Conservation (phyloP, 2,113 vertebrate species). For the Corythornis cristatus region DNA sequence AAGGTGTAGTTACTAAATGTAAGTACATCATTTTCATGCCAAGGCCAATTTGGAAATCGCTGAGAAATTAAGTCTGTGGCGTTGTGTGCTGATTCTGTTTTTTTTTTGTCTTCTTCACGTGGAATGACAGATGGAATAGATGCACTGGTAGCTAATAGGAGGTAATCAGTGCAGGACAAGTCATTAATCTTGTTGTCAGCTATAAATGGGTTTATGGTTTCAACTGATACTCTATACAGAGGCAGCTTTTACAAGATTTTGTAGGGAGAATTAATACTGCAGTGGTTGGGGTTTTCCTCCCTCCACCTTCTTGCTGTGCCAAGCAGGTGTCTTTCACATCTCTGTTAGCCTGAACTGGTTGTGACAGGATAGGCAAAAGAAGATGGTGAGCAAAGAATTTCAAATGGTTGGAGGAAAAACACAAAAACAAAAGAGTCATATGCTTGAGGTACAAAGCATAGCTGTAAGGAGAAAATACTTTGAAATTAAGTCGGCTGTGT, state of each 20-base stretch:
- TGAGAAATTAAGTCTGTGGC: conserved; percentile 66
- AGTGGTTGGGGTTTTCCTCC: neutral
- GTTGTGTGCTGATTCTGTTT: neutral
- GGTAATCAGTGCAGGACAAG: conserved; percentile 82
- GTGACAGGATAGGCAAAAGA: conserved; percentile 67
- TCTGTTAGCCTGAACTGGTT: conserved; percentile 67
- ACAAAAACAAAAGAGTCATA: conserved; percentile 56
- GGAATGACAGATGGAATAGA: conserved; percentile 89
- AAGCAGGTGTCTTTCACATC: conserved; percentile 60
- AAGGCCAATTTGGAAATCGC: conserved; percentile 53
- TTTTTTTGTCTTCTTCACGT: neutral
- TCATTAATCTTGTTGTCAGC: conserved; percentile 97
- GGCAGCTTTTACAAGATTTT: conserved; percentile 78
- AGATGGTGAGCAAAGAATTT: conserved; percentile 77
- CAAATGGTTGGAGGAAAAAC: conserved; percentile 55
- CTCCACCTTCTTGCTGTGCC: conserved; percentile 45
- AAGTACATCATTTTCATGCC: conserved; percentile 68
- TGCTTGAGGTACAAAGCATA: conserved; percentile 53
- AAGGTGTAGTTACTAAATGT: conserved; percentile 99
- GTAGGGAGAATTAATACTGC: conserved; percentile 70
- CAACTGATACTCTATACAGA: conserved; percentile 85
- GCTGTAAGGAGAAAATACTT: conserved; percentile 54
- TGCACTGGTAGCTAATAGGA: conserved; percentile 85
- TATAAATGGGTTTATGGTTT: conserved; percentile 89
- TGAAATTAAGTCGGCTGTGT: conserved; percentile 46